A percentile compares a stretch with the other conserved stretches of the same genome.
Evolutionary conservation across 1,140 invertebrate genomes (phyloP).

Genomic region (Tetramorium simillimum): DNA sequence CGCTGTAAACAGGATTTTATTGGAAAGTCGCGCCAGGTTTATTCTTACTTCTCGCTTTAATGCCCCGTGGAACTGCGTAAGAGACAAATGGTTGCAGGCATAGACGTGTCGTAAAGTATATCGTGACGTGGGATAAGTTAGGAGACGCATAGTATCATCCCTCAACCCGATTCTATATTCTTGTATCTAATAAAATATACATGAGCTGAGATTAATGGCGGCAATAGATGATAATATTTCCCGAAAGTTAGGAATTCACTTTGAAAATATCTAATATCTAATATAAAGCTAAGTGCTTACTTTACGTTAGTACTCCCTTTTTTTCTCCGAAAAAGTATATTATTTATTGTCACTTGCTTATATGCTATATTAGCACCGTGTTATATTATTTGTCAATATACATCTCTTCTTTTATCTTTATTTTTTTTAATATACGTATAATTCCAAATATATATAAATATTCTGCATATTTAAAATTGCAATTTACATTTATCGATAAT

Average conservation of each 20-base stretch:
- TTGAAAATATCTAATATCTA: background rate
- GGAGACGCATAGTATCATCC: conserved; percentile 37
- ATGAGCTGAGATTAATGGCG: conserved; percentile 31
- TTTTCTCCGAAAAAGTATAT: background rate
- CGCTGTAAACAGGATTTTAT: conserved; percentile 59
- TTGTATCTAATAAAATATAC: conserved; percentile 35
- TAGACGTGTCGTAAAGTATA: conserved; percentile 52
- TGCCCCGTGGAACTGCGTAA: conserved; percentile 6
- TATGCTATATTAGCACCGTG: background rate
- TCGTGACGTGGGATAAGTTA: conserved; percentile 38
- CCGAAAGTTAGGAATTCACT: background rate
- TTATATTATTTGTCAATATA: too few relatives aligned
- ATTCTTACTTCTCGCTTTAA: conserved; percentile 53
- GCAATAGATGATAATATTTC: conserved; percentile 23
- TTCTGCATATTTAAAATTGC: background rate
- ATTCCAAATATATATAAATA: background rate
- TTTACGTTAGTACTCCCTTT: background rate
- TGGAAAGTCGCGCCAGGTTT: conserved; percentile 58
- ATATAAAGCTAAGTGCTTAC: background rate
- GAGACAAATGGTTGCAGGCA: conserved; percentile 52
- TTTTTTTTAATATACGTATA: background rate
- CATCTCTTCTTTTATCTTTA: background rate
- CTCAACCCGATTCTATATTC: conserved; percentile 49
- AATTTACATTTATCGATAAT: conserved; percentile 6
- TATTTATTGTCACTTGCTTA: background rate